A percentile compares a stretch with the other conserved stretches of the same genome.
phyloP scores from a whole-genome alignment of 2,888 invertebrate species.

The Tineola bisselliella region DNA sequence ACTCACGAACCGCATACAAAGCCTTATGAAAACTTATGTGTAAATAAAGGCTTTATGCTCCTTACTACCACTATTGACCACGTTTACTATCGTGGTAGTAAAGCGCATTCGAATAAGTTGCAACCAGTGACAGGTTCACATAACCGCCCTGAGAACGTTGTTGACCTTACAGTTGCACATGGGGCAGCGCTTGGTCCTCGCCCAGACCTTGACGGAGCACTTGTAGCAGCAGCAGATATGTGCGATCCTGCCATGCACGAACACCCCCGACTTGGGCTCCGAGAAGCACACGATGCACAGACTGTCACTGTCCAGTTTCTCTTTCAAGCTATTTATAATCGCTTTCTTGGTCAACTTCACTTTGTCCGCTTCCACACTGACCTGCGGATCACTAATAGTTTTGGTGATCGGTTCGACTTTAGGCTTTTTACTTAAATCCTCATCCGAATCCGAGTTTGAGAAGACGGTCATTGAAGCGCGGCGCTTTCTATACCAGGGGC shows the following conservation, averaged over 20 bases:
- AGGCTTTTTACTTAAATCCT: background rate
- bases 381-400: slow-evolving; percentile 50
- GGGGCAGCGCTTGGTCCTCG: slow-evolving; percentile 71
- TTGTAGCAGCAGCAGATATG: slow-evolving; percentile 78
- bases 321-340: slow-evolving; percentile 30
- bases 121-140: slow-evolving; percentile 27
- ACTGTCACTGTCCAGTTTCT: slow-evolving; percentile 36
- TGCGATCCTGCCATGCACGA: slow-evolving; percentile 72
- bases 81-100: no score
- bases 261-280: slow-evolving; percentile 73
- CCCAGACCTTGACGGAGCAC: slow-evolving; percentile 75
- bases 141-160: slow-evolving; percentile 70
- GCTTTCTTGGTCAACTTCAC: slow-evolving; percentile 29
- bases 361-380: slow-evolving; percentile 31
- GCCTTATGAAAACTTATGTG: no score
- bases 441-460: background rate
- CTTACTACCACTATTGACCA: no score
- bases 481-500: background rate
- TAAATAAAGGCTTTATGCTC: no score
- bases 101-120: no score
- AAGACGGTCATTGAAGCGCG: no score
- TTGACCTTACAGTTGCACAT: slow-evolving; percentile 75
- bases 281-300: slow-evolving; percentile 71
- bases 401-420: slow-evolving; percentile 32
- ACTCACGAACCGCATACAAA: no score